Evolutionary conservation across 1,140 invertebrate genomes (phyloP).

Genomic region (Protaetia brevitarsis): DNA sequence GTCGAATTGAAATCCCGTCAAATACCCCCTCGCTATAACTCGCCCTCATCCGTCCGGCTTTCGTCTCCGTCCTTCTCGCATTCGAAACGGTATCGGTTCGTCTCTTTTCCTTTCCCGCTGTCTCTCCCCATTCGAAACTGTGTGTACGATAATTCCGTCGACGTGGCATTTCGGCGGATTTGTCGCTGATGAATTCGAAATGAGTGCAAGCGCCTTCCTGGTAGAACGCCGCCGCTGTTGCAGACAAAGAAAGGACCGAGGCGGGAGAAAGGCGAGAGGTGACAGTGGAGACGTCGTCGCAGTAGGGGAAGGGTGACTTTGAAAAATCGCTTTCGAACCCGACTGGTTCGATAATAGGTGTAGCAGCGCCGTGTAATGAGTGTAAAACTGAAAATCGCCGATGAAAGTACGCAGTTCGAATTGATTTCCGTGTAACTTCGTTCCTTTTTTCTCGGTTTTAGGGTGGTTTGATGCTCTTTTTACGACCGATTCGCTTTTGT

Average conservation of each 20-base stretch:
- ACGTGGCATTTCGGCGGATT: conserved; percentile 12
- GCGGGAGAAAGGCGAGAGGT: background rate
- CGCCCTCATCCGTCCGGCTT: background rate
- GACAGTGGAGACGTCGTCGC: background rate
- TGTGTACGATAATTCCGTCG: background rate
- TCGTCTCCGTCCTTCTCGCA: background rate
- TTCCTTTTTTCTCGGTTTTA: background rate
- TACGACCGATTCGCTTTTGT: background rate
- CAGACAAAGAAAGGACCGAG: background rate
- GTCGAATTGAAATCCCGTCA: conserved; percentile 13
- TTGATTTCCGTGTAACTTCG: conserved; percentile 5
- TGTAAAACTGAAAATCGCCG: conserved; percentile 13
- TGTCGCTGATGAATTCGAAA: conserved; percentile 8
- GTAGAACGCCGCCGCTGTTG: background rate
- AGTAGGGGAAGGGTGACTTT: background rate
- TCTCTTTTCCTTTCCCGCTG: too few relatives aligned
- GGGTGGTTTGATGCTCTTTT: background rate
- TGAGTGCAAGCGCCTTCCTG: background rate
- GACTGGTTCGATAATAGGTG: background rate
- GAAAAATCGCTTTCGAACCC: conserved; percentile 4
- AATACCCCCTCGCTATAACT: background rate
- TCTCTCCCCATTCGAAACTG: too few relatives aligned
- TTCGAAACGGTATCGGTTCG: background rate
- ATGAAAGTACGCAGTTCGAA: conserved; percentile 1
- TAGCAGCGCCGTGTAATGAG: background rate